Evolutionary conservation across 1,140 invertebrate species (phyloP), one percentile per base, ranked within the genome.

Genomic region (Hermetia illucens): DNA sequence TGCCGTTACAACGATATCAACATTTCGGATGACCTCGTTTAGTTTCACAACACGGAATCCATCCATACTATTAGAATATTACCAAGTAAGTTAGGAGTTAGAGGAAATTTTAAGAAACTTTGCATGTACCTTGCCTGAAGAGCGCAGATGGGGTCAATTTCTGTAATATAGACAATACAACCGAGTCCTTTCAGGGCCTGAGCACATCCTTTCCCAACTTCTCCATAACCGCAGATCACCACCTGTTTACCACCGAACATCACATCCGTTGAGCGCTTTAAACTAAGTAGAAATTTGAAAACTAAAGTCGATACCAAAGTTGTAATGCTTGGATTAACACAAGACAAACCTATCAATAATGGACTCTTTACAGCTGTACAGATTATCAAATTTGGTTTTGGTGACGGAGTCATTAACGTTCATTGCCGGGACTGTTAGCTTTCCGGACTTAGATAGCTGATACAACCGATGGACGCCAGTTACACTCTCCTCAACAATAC

Each of bases 241-340:
- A 94, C 85, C 65, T 95, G 91, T 61, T 97, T 97, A 1, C 93
- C 94, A 21, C 91, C 93, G 62, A 97, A 94, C 93, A 98, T 97
- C 3, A 96, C 76, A 59, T 98, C 93, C n/a, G 90, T 94, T 13
- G 87, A 89, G 44, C 90, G 70, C 63, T 94, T 95, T 43, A 96
- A 38, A 40, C 38, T 32, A 25, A 13, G 29, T 35, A 2, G 32
- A n/a, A 34, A 17, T n/a, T n/a, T n/a, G n/a, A n/a, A n/a, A n/a
- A n/a, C n/a, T 46, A 42, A 35, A 36, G 16, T 21, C 1, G 12
- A 36, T 21, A n/a, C 22, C 1, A 20, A 21, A 10, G 3, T 35
- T 8, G 3, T 36, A 13, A 3, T 15, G n/a, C 15, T 19, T n/a
- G n/a, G n/a, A 5, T 9, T 16, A 31, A 39, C 10, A 32, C 19